Conservation (phyloP, 1,140 invertebrate species). For the Drosophila bocqueti region DNA sequence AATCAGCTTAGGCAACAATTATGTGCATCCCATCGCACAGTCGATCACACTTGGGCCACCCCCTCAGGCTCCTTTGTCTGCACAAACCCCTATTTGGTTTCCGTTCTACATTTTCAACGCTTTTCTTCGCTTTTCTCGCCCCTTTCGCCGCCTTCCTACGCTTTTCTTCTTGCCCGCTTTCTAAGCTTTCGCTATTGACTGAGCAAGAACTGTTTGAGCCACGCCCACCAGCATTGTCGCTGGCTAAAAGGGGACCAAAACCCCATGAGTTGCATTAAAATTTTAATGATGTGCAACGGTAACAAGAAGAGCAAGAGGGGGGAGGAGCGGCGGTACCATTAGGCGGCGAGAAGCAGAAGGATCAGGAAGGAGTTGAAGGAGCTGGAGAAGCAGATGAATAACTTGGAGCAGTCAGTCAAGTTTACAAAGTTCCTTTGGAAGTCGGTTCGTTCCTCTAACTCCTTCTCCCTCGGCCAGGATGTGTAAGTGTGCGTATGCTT, state of each 20-base stretch:
- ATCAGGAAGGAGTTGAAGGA: background rate
- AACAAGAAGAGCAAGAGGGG: slow-evolving; percentile 8
- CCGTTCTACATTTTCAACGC: slow-evolving; percentile 33
- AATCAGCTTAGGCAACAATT: slow-evolving; percentile 57
- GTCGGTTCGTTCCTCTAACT: slow-evolving; percentile 12
- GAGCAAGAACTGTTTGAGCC: slow-evolving; percentile 56
- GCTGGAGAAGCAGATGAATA: slow-evolving; percentile 11
- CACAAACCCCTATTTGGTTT: slow-evolving; percentile 26
- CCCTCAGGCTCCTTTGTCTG: slow-evolving; percentile 1
- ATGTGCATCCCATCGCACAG: slow-evolving; percentile 65
- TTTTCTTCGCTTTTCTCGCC: slow-evolving; percentile 3
- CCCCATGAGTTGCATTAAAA: slow-evolving; percentile 59
- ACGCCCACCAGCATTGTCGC: slow-evolving; percentile 65
- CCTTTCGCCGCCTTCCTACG: background rate
- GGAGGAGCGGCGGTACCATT: background rate
- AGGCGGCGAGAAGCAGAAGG: background rate
- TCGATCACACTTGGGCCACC: slow-evolving; percentile 39
- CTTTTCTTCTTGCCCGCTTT: slow-evolving; percentile 51
- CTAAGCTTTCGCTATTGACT: slow-evolving; percentile 69
- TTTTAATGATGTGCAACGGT: slow-evolving; percentile 75
- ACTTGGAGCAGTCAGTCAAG: slow-evolving; percentile 39
- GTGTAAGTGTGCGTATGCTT: slow-evolving; percentile 6
- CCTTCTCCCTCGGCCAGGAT: background rate
- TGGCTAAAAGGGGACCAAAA: slow-evolving; percentile 24
- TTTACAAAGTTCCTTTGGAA: slow-evolving; percentile 37